Percentiles rank a stretch among this genome's conserved stretches.
Conservation (phyloP, 2,888 invertebrate genomes). For the Orthonevra nobilis region DNA sequence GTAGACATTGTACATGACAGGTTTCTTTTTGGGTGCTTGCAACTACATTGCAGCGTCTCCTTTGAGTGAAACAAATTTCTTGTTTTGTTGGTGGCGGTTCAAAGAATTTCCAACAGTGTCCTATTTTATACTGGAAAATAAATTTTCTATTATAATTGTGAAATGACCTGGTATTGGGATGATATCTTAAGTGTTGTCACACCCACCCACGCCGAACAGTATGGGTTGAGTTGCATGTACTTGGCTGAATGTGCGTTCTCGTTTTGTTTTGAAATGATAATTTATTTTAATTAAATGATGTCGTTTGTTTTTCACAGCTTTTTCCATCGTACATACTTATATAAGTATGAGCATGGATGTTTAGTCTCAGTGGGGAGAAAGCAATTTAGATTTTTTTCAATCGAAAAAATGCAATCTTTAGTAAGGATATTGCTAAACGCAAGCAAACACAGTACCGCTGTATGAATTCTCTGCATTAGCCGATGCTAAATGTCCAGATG, state of each 20-base stretch:
- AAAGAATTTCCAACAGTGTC: conserved; percentile 39
- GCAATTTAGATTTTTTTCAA: too few species aligned
- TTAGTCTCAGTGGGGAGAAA: too few species aligned
- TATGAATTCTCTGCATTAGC: too few species aligned
- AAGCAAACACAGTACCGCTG: too few species aligned
- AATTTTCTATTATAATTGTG: conserved; percentile 48
- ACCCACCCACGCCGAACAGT: conserved; percentile 26
- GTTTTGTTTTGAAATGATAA: conserved; percentile 58
- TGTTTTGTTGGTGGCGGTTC: not conserved
- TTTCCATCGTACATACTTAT: too few species aligned
- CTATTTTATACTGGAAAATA: conserved; percentile 66
- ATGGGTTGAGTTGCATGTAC: conserved; percentile 22
- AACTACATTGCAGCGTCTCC: conserved; percentile 9
- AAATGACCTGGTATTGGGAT: conserved; percentile 29
- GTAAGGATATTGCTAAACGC: too few species aligned
- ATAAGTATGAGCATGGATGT: too few species aligned
- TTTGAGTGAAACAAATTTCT: conserved; percentile 2
- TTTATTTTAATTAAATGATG: conserved; percentile 63
- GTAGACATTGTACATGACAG: conserved; percentile 64
- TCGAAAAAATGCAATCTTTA: too few species aligned
- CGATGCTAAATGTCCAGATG: too few species aligned
- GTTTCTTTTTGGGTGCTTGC: conserved; percentile 15
- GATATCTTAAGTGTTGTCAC: conserved; percentile 51
- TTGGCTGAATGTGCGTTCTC: conserved; percentile 46
- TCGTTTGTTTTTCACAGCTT: conserved; percentile 28